A percentile compares a stretch with the other conserved stretches of the same genome.
Conservation (phyloP, 2,113 vertebrate species). For the Sorex fumeus region DNA sequence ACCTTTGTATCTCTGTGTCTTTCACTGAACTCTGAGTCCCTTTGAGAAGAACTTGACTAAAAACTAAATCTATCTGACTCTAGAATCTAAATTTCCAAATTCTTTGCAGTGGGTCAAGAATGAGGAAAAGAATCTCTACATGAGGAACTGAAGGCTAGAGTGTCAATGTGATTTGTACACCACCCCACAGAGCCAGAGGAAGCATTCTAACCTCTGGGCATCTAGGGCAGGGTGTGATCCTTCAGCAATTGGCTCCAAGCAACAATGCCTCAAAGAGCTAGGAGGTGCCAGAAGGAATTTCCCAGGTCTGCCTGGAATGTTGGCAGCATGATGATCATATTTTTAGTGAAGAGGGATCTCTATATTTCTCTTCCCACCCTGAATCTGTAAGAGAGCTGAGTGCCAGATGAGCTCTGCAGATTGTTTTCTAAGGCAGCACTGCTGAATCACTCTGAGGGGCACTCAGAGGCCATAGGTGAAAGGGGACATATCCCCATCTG, state of each 20-base stretch:
- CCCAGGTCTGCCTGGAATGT: neutral
- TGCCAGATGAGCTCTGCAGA: neutral
- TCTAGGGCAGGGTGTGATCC: neutral
- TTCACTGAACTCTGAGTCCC: conserved; percentile 59
- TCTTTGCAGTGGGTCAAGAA: conserved; percentile 61
- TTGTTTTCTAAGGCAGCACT: neutral
- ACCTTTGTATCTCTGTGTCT: conserved; percentile 40
- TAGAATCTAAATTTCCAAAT: conserved; percentile 75
- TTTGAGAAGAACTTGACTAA: conserved; percentile 66
- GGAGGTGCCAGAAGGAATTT: neutral
- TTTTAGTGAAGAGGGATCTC: neutral
- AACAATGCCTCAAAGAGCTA: neutral
- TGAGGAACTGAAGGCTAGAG: conserved; percentile 54
- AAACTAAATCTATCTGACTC: conserved; percentile 70
- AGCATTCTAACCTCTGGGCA: neutral
- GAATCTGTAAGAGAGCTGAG: neutral
- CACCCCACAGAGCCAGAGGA: neutral
- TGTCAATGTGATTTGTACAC: conserved; percentile 2
- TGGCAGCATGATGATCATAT: neutral
- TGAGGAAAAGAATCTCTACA: conserved; percentile 60
- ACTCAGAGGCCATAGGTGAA: neutral
- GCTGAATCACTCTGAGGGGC: neutral
- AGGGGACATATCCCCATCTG: neutral
- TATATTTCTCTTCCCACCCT: neutral
- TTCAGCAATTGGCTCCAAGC: neutral